These are phyloP conservation scores for Eonycteris spelaea DNA, from an alignment of 2,113 vertebrate genomes.

Conservation along the genomic window DNA sequence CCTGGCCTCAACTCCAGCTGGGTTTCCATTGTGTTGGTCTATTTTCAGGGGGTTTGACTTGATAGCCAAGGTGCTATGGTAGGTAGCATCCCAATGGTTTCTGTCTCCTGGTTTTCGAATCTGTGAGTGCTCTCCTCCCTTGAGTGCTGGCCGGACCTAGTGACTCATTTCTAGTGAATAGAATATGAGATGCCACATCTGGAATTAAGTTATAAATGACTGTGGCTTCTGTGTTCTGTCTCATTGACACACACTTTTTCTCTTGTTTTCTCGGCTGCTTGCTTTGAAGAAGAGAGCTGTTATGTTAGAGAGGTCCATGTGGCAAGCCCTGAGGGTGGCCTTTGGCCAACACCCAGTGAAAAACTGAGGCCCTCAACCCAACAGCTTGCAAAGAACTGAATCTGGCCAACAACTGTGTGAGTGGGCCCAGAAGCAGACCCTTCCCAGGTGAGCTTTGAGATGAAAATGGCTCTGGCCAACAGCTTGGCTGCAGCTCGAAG, in stretches of 20 bases:
- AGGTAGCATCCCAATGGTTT: neutral
- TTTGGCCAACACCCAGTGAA: neutral
- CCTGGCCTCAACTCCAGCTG: neutral
- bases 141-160: neutral
- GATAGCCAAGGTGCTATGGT: neutral
- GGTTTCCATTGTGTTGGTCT: neutral
- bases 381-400: neutral
- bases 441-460: neutral
- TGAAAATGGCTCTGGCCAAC: neutral
- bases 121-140: neutral
- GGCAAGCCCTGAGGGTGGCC: neutral
- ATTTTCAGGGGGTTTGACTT: neutral
- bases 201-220: neutral
- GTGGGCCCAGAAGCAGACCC: neutral
- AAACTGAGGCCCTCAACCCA: neutral
- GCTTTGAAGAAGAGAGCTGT: neutral
- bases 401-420: accelerated
- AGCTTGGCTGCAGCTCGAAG: accelerated
- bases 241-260: neutral
- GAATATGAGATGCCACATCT: neutral
- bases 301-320: neutral
- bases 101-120: neutral
- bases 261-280: neutral
- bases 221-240: neutral
- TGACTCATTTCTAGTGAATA: neutral